Conservation (phyloP, 2,113 vertebrate species). For the Chunga burmeisteri region DNA sequence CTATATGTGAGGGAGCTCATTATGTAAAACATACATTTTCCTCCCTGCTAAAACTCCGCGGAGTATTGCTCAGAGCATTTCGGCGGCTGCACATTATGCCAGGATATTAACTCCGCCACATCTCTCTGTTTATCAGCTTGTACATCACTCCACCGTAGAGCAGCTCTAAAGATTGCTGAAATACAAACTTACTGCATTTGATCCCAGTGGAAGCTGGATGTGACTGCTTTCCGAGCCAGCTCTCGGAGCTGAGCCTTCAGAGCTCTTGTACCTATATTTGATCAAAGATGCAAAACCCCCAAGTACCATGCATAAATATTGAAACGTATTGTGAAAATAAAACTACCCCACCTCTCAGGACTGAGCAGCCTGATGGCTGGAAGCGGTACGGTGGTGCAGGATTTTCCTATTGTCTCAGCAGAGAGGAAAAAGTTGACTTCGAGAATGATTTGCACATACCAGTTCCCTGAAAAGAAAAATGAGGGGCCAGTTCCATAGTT, state of each 20-base stretch:
- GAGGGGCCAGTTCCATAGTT: constrained; percentile 47
- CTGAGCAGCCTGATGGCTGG: constrained; percentile 17
- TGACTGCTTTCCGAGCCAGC: neutral
- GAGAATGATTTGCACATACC: constrained; percentile 61
- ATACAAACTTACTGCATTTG: constrained; percentile 36
- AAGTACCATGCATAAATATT: neutral
- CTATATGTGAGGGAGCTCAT: neutral
- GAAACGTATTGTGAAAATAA: neutral
- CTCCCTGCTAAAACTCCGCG: neutral
- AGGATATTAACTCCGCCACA: neutral
- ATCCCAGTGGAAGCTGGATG: constrained; percentile 13
- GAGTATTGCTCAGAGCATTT: neutral
- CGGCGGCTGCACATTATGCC: neutral
- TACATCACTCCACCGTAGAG: neutral
- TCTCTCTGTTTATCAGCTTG: neutral
- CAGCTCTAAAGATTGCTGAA: constrained; percentile 19
- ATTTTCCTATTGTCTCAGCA: constrained; percentile 71
- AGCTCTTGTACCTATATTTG: neutral
- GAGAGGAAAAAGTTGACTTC: constrained; percentile 64
- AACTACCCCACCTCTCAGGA: neutral
- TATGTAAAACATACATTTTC: constrained; percentile 20
- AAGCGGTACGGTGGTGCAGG: neutral
- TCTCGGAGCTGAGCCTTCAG: neutral
- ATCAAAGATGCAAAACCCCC: neutral
- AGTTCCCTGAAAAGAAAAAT: constrained; percentile 58